Conservation (phyloP, 2,888 invertebrate genomes). For the Drosophila robusta region DNA sequence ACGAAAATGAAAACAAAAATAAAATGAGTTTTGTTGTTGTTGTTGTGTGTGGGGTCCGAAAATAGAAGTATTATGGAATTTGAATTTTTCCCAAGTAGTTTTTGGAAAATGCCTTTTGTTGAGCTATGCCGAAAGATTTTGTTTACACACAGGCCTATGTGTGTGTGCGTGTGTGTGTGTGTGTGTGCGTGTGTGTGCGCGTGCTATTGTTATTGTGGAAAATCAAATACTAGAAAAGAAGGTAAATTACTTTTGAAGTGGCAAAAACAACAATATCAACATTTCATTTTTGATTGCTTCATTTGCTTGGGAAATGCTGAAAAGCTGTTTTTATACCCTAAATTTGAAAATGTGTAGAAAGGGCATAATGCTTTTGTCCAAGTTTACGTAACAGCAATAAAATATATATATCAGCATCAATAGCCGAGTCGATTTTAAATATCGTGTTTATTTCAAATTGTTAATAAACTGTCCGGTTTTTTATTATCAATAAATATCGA, state of each 20-base stretch:
- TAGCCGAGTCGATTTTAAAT: too few relatives aligned
- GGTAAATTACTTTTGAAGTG: constrained; percentile 75
- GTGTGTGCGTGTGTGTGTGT: constrained; percentile 6
- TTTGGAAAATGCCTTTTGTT: constrained; percentile 34
- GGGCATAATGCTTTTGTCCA: not conserved
- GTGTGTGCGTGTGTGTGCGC: constrained; percentile 4
- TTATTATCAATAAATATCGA: too few relatives aligned
- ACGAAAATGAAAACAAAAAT: constrained; percentile 53
- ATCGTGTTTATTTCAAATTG: too few relatives aligned
- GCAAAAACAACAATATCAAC: constrained; percentile 43
- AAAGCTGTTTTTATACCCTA: constrained; percentile 6
- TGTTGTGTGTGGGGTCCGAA: constrained; percentile 37
- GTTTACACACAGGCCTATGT: constrained; percentile 1
- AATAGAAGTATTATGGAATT: constrained; percentile 59
- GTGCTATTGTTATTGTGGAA: constrained; percentile 20
- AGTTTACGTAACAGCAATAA: too few relatives aligned
- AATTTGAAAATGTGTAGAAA: not conserved
- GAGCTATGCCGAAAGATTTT: constrained; percentile 27
- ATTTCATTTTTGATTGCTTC: constrained; percentile 57
- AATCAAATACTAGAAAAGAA: constrained; percentile 53
- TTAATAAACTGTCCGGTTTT: too few relatives aligned
- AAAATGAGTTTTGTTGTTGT: constrained; percentile 23
- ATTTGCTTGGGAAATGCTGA: constrained; percentile 37
- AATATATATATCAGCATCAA: too few relatives aligned
- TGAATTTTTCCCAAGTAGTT: constrained; percentile 35